Conservation (phyloP, 2,113 vertebrate species). For the Halichoerus grypus region DNA sequence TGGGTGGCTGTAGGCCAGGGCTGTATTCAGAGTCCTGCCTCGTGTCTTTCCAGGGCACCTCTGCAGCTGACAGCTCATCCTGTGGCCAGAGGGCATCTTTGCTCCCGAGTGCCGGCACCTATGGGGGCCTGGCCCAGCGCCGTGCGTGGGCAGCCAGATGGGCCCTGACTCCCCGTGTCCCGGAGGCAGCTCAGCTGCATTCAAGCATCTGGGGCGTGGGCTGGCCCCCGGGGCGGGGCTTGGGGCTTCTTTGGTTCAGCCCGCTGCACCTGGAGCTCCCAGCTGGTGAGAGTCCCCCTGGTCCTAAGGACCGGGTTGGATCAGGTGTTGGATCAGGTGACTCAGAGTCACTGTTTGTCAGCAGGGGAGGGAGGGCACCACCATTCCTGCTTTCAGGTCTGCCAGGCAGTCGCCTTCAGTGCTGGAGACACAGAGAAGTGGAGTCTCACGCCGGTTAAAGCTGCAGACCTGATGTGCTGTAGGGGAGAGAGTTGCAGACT, state of each 20-base stretch:
- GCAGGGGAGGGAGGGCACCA: background rate
- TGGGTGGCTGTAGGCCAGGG: background rate
- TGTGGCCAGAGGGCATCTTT: background rate
- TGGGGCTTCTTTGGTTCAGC: background rate
- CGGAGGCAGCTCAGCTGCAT: background rate
- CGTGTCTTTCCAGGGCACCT: background rate
- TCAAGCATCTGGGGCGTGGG: background rate
- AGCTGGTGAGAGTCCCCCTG: background rate
- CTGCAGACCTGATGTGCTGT: accelerated
- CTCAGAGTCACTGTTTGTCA: background rate
- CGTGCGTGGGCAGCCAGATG: background rate
- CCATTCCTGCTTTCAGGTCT: background rate
- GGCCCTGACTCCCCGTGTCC: background rate
- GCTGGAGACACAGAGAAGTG: background rate
- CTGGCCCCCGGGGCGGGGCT: background rate
- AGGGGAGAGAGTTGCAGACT: background rate
- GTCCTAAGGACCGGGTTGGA: background rate
- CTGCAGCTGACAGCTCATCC: background rate
- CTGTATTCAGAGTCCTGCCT: background rate
- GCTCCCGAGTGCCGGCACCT: background rate
- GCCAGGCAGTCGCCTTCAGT: background rate
- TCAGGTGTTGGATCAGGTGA: background rate
- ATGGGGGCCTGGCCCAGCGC: background rate
- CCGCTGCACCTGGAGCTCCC: background rate
- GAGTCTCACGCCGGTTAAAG: accelerated